Percentiles rank a stretch among this genome's conserved stretches.
These are phyloP conservation scores for Crossocerus cetratus DNA, from an alignment of 2,888 invertebrate genomes.

Conservation along the genomic window DNA sequence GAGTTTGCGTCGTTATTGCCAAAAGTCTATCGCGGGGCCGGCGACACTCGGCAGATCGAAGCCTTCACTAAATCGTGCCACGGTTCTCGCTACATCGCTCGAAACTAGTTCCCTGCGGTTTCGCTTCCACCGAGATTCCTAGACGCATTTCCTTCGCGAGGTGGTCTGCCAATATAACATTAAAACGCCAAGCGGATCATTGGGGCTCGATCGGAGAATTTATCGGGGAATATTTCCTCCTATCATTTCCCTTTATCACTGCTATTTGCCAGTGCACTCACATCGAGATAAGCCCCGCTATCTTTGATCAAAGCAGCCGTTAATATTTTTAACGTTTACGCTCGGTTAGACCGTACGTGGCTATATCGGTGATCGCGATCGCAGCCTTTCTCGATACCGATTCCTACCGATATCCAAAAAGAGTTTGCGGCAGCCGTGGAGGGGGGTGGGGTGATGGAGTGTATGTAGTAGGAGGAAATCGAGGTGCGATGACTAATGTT, in stretches of 20 bases:
- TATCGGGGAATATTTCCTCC: neutral
- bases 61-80: conserved; percentile 11
- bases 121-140: too few species aligned
- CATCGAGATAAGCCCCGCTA: neutral
- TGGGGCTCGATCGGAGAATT: too few species aligned
- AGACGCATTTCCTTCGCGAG: too few species aligned
- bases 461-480: too few species aligned
- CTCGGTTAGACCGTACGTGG: neutral
- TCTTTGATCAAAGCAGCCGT: neutral
- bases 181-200: too few species aligned
- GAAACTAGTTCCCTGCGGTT: too few species aligned
- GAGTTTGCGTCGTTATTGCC: conserved; percentile 41
- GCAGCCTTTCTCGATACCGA: neutral
- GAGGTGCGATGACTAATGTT: conserved; percentile 21
- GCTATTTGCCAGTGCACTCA: conserved; percentile 14
- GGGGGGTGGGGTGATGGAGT: too few species aligned
- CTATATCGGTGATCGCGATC: neutral
- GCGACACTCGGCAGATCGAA: conserved; percentile 33
- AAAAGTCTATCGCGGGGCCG: conserved; percentile 43
- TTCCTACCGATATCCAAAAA: too few species aligned
- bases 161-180: too few species aligned
- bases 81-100: neutral
- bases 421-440: too few species aligned
- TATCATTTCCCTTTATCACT: conserved; percentile 9
- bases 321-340: neutral